Base-by-base conservation (phyloP, 1,140 invertebrate genomes). In the Panagrolaimus sp. region DNA sequence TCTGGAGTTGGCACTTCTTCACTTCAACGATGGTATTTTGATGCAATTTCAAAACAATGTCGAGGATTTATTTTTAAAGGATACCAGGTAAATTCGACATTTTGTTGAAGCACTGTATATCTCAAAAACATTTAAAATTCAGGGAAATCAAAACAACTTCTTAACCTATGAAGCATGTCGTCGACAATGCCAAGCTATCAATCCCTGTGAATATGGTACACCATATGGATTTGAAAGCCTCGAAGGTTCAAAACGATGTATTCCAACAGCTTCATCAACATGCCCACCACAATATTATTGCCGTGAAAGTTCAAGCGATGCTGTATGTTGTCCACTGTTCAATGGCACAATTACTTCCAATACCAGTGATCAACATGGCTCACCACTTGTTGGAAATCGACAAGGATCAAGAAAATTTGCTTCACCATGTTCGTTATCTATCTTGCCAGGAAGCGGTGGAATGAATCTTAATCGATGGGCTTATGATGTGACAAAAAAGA, bases 11-110 rank as follows among this genome's bases (percentile, higher is more conserved):
- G 72, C 43, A 47, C 64, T 46, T 8, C 48, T 42, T 31, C 72
- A 48, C 1, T 74, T 62, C 27, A 47, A 16, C 76, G 74, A 5
- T 75, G 68, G 69, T 75, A 65, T 45, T 75, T 61, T 27, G 73
- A 75, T 69, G 63, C 69, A 1, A 20, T 42, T 5, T 63, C 65
- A 8, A 53, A 68, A 31, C 65, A 53, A 2, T 75, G 74, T 27
- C 42, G 62, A 64, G 47, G 51, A 13, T 75, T 75, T 43, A 43
- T 63, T 14, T 75, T 69, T 23, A 66, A 63, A 5, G 74, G 74
- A 67, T 75, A 68, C 48, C 65, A 74, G 16, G 72, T 72, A 64
- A 45, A 23, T 25, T 20, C 8, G 23, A 4, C 14, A n/a, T n/a
- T n/a, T n/a, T n/a, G n/a, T n/a, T n/a, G n/a, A n/a, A n/a, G n/a